Conservation (phyloP, 1,140 invertebrate genomes). For the Bradysia coprophila region DNA sequence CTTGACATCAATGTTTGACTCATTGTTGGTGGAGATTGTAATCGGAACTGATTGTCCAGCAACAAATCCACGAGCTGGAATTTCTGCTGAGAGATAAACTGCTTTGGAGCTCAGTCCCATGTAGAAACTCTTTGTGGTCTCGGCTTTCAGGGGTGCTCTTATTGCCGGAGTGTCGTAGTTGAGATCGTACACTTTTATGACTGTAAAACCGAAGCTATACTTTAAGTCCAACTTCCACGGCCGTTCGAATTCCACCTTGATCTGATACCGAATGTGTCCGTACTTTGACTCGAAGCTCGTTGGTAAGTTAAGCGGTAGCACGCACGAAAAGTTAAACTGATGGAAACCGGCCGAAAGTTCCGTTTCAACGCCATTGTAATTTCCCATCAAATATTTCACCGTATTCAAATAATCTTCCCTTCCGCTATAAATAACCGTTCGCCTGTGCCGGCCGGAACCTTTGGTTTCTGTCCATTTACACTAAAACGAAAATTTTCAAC, state of each 20-base stretch:
- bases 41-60: slow-evolving; percentile 14
- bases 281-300: slow-evolving; percentile 52
- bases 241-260: slow-evolving; percentile 45
- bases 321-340: slow-evolving; percentile 33
- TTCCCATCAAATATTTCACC: no score
- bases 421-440: no score
- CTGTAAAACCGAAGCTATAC: slow-evolving; percentile 47
- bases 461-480: no score
- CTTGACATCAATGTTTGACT: slow-evolving; percentile 29
- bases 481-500: no score
- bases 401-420: no score
- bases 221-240: slow-evolving; percentile 58
- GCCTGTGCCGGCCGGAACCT: no score
- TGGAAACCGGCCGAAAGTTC: slow-evolving; percentile 34
- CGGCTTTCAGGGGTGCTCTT: slow-evolving; percentile 11
- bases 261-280: slow-evolving; percentile 46
- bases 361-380: no score
- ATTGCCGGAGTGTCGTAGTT: slow-evolving; percentile 30
- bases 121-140: slow-evolving; percentile 12
- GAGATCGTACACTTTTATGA: slow-evolving; percentile 50
- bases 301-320: slow-evolving; percentile 34
- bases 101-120: slow-evolving; percentile 13
- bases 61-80: slow-evolving; percentile 12
- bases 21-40: slow-evolving; percentile 14
- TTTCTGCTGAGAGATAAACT: slow-evolving; percentile 11